These are phyloP conservation scores for Nannobrachium achirus DNA, from an alignment of 2,113 vertebrate genomes.

Conservation along the genomic window DNA sequence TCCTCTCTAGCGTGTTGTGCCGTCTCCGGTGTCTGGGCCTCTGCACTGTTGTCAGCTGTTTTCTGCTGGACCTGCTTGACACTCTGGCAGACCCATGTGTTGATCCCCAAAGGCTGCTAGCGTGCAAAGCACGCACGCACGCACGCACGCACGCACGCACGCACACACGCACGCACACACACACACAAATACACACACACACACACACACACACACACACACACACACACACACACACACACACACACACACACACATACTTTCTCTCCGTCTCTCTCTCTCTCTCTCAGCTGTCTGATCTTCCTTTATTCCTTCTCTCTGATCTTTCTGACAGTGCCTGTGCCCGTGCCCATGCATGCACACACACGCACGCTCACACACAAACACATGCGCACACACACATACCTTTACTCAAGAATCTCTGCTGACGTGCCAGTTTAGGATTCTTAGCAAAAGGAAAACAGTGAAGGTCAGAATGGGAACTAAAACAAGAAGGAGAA, in stretches of 20 bases:
- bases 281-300: constrained; percentile 45
- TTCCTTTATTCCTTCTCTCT: constrained; percentile 34
- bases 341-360: no score
- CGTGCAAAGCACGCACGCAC: background rate
- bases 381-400: constrained; percentile 18
- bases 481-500: constrained; percentile 30
- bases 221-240: constrained; percentile 11
- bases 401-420: constrained; percentile 28
- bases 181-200: constrained; percentile 23
- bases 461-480: constrained; percentile 58
- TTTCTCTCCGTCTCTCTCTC: background rate
- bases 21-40: constrained; percentile 43
- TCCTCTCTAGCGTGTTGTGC: constrained; percentile 39
- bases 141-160: background rate
- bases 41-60: constrained; percentile 57
- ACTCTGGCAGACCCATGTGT: constrained; percentile 19
- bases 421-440: constrained; percentile 18
- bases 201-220: constrained; percentile 27
- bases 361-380: background rate
- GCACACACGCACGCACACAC: constrained; percentile 37
- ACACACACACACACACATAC: background rate
- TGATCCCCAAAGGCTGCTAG: constrained; percentile 26
- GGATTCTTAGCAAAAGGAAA: constrained; percentile 28
- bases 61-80: constrained; percentile 39
- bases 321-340: background rate